Base-by-base conservation (phyloP, 2,888 invertebrate genomes). In the Empis livida region DNA sequence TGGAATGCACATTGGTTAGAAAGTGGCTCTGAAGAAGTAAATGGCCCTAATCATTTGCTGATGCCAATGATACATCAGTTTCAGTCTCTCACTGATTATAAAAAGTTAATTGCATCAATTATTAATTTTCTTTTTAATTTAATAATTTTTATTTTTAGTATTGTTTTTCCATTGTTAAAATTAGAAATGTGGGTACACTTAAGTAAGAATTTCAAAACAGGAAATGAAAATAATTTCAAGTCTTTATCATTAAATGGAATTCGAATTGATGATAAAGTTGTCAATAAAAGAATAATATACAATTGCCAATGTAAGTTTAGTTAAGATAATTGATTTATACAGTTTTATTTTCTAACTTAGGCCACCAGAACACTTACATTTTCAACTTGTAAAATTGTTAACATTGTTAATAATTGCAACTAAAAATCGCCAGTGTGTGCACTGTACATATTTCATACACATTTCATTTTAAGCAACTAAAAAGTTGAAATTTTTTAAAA, bases 1-100 rank as follows among this genome's bases (percentile, higher is more conserved):
- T 84, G 84, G 84, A 77, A 78, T 56, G 77, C 81, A 10, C 69
- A 73, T 23, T 84, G 83, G 84, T 59, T 84, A 3, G 64, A 73
- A 48, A 76, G 78, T 54, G 76, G 79, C 11, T 68, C 69, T 47
- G 68, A 71, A 5, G 54, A 59, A 2, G 73, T 78, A 23, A 62
- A 75, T 42, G 72, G 72, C 1, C 71, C 72, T 23, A 61, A 63
- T 42, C 69, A 71, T 40, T 60, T 70, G 5, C 65, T 80, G 3
- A 60, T 71, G 55, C 71, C 73, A 5, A 73, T 82, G 56, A 70
- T 77, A 14, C 71, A 71, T 56, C 63, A 67, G 16, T 84, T 80
- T 60, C 58, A 57, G 4, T 73, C 67, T 42, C 78, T 75, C 56
- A 65, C 70, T 10, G 76, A 81, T 50, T 86, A 85, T 62, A 68